phyloP scores from a whole-genome alignment of 2,113 vertebrate genomes.

The Microcebus griseorufus region DNA sequence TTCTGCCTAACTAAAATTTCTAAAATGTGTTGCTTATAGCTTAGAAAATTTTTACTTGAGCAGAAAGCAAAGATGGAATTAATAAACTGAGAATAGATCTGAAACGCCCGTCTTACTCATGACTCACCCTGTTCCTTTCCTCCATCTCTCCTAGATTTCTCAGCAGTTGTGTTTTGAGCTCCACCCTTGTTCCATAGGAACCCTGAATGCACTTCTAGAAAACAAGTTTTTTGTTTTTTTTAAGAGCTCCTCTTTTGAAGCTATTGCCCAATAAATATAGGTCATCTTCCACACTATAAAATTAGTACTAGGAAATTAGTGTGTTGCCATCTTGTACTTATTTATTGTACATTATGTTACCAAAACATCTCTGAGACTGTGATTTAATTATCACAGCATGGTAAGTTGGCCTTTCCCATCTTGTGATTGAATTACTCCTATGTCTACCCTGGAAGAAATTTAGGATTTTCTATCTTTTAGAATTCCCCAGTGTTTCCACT shows the following conservation, averaged over 20 bases:
- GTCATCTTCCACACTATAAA: constrained; percentile 60
- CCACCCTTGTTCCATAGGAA: not conserved
- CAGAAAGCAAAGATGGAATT: constrained; percentile 53
- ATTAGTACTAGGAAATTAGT: constrained; percentile 41
- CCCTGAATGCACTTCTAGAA: constrained; percentile 2
- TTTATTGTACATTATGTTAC: constrained; percentile 31
- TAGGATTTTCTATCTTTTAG: not conserved
- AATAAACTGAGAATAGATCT: constrained; percentile 7
- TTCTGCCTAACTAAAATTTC: constrained; percentile 33
- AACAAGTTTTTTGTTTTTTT: not conserved
- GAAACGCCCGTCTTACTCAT: not conserved
- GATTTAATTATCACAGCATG: constrained; percentile 54
- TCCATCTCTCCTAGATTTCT: not conserved
- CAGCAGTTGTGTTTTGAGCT: not conserved
- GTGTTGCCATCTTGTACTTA: constrained; percentile 43
- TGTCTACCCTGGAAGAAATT: constrained; percentile 30
- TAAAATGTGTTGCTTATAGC: constrained; percentile 36
- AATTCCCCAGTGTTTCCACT: constrained; percentile 29
- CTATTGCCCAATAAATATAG: constrained; percentile 52
- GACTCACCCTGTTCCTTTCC: not conserved
- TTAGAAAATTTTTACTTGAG: constrained; percentile 29
- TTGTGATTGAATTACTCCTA: constrained; percentile 1
- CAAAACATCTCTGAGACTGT: constrained; percentile 33
- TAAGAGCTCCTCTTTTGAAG: constrained; percentile 51
- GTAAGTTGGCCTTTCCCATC: constrained; percentile 19